phyloP scores from a whole-genome alignment of 1,140 invertebrate genomes.

The Aphidius ervi region DNA sequence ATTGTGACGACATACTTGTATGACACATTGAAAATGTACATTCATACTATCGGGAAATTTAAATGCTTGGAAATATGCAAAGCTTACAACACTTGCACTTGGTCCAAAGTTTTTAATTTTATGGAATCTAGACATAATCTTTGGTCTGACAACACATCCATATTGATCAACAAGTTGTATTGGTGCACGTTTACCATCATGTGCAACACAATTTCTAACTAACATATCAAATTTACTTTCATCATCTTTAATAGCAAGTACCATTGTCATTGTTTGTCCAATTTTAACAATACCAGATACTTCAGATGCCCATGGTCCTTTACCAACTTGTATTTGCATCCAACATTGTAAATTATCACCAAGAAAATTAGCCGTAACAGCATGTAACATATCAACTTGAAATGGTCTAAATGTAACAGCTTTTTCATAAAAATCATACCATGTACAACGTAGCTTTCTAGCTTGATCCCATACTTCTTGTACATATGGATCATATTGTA shows the following conservation, averaged over 20 bases:
- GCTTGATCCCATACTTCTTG: slow-evolving; percentile 88
- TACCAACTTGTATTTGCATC: slow-evolving; percentile 93
- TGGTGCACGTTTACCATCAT: slow-evolving; percentile 87
- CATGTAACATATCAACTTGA: slow-evolving; percentile 91
- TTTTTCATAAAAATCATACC: slow-evolving; percentile 95
- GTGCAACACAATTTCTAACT: slow-evolving; percentile 89
- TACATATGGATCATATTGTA: slow-evolving; percentile 91
- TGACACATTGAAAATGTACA: slow-evolving; percentile 94
- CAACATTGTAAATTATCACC: slow-evolving; percentile 93
- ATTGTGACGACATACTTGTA: slow-evolving; percentile 90
- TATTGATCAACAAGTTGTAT: slow-evolving; percentile 90
- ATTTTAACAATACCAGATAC: slow-evolving; percentile 93
- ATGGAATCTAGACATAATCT: slow-evolving; percentile 91
- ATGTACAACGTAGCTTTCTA: slow-evolving; percentile 82
- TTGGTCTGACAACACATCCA: slow-evolving; percentile 86
- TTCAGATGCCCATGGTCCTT: slow-evolving; percentile 91
- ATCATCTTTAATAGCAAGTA: slow-evolving; percentile 90
- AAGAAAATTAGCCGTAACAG: slow-evolving; percentile 89
- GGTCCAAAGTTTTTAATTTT: slow-evolving; percentile 95
- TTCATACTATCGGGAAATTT: slow-evolving; percentile 97
- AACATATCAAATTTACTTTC: slow-evolving; percentile 95
- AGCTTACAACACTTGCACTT: slow-evolving; percentile 88
- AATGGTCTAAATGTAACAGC: slow-evolving; percentile 90
- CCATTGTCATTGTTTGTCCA: slow-evolving; percentile 95
- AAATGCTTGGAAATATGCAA: slow-evolving; percentile 94